These are phyloP conservation scores for Drosophila chauvacae DNA, from an alignment of 1,140 invertebrate species.

Conservation along the genomic window DNA sequence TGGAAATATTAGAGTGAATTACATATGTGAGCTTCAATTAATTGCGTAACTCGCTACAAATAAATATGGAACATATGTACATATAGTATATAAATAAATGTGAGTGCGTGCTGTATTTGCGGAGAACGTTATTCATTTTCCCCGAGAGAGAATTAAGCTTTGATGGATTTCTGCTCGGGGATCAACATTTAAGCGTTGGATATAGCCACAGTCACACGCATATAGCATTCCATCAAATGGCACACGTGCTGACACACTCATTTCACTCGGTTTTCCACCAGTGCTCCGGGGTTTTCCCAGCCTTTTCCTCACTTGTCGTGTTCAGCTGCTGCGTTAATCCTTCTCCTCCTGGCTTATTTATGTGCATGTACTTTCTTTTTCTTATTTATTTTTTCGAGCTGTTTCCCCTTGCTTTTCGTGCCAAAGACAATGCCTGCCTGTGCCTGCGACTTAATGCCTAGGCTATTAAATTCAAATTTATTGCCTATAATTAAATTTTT, in stretches of 20 bases:
- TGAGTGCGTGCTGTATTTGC: neutral
- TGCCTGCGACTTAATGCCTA: constrained; percentile 49
- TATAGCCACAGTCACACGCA: constrained; percentile 5
- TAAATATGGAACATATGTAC: neutral
- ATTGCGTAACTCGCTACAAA: constrained; percentile 9
- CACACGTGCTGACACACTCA: constrained; percentile 51
- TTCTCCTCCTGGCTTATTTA: constrained; percentile 41
- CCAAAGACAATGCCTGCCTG: constrained; percentile 26
- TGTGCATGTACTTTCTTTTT: constrained; percentile 29
- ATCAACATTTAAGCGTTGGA: constrained; percentile 37
- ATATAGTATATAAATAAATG: neutral
- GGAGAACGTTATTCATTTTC: constrained; percentile 18
- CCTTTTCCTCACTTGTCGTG: constrained; percentile 12
- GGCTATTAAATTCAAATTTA: constrained; percentile 78
- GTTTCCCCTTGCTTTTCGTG: neutral
- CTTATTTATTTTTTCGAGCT: constrained; percentile 3
- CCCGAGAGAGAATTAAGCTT: constrained; percentile 36
- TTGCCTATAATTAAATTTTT: constrained; percentile 76
- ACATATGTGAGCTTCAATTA: neutral
- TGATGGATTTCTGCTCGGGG: constrained; percentile 29
- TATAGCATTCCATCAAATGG: constrained; percentile 42
- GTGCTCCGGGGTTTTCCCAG: neutral
- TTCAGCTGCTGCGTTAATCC: constrained; percentile 41
- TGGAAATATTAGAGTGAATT: constrained; percentile 23
- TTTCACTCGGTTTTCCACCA: constrained; percentile 12